Evolutionary conservation across 2,797 vertebrate species (phyloP).

Genomic region (Sandelia bainsii): DNA sequence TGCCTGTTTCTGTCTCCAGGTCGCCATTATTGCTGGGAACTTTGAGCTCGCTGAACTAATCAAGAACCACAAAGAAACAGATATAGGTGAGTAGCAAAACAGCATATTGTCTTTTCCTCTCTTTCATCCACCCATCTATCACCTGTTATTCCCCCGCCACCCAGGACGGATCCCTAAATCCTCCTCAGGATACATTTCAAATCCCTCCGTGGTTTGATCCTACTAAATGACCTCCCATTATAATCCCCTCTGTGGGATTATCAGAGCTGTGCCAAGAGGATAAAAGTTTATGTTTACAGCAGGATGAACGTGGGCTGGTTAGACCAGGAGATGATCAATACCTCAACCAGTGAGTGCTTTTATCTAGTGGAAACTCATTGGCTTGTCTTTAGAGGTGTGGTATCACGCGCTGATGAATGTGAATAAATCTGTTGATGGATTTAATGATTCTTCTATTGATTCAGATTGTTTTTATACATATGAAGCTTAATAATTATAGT

Average conservation of each 20-base stretch:
- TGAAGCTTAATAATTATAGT: background rate
- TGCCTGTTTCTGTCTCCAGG: constrained; percentile 77
- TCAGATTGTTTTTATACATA: background rate
- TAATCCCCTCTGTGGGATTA: constrained; percentile 69
- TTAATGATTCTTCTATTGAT: background rate
- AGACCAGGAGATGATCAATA: constrained; percentile 40
- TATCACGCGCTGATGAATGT: background rate
- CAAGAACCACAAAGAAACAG: constrained; percentile 94
- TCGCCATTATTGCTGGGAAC: constrained; percentile 96
- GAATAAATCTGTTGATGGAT: background rate
- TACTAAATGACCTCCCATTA: constrained; percentile 38
- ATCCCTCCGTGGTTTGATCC: constrained; percentile 57
- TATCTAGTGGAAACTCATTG: constrained; percentile 13
- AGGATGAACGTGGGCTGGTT: constrained; percentile 4
- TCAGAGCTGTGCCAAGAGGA: constrained; percentile 31
- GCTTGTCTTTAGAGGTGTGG: constrained; percentile 14
- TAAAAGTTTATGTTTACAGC: constrained; percentile 59
- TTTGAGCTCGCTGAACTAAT: constrained; percentile 97
- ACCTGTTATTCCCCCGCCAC: background rate
- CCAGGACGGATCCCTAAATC: constrained; percentile 20
- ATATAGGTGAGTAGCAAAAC: constrained; percentile 88
- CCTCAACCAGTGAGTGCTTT: background rate
- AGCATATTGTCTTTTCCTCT: background rate
- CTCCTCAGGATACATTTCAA: constrained; percentile 66
- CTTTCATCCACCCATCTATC: background rate